A percentile compares a stretch with the other conserved stretches of the same genome.
Evolutionary conservation across 2,888 invertebrate species (phyloP).

Genomic region (Spodoptera exigua): DNA sequence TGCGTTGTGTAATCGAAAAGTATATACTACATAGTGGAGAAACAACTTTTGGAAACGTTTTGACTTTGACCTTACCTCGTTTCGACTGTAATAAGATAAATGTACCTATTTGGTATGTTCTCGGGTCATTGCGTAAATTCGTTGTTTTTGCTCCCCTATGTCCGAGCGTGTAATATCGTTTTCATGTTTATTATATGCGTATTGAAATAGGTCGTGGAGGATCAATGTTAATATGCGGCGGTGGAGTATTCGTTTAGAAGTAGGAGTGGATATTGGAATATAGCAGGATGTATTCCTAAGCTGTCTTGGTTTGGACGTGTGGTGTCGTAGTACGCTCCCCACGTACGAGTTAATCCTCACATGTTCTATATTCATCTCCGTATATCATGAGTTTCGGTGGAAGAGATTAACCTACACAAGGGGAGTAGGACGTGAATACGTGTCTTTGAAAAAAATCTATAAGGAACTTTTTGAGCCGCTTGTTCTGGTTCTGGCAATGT

Average conservation of each 20-base stretch:
- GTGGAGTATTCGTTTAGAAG: conserved; percentile 6
- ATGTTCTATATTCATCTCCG: conserved; percentile 49
- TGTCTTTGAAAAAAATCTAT: no score
- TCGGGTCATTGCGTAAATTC: conserved; percentile 7
- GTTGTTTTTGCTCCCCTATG: background rate
- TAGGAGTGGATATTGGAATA: conserved; percentile 31
- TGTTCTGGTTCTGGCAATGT: no score
- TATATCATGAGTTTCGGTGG: conserved; percentile 51
- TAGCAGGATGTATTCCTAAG: conserved; percentile 34
- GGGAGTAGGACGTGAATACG: no score
- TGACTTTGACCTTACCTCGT: conserved; percentile 23
- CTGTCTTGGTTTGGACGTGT: conserved; percentile 44
- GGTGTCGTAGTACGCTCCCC: conserved; percentile 49
- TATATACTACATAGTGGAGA: conserved; percentile 1
- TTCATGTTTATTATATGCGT: conserved; percentile 3
- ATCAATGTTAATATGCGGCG: background rate
- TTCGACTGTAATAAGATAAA: conserved; percentile 23
- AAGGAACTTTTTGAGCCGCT: no score
- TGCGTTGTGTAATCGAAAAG: background rate
- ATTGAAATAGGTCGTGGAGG: conserved; percentile 7
- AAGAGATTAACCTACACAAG: conserved; percentile 49
- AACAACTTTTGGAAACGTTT: conserved; percentile 20
- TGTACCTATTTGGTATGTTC: conserved; percentile 9
- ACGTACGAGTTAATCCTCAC: conserved; percentile 55
- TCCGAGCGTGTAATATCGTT: background rate